A percentile compares a stretch with the other conserved stretches of the same genome.
These are phyloP conservation scores for Arctocebus calabarensis DNA, from an alignment of 2,797 vertebrate genomes.

Conservation along the genomic window DNA sequence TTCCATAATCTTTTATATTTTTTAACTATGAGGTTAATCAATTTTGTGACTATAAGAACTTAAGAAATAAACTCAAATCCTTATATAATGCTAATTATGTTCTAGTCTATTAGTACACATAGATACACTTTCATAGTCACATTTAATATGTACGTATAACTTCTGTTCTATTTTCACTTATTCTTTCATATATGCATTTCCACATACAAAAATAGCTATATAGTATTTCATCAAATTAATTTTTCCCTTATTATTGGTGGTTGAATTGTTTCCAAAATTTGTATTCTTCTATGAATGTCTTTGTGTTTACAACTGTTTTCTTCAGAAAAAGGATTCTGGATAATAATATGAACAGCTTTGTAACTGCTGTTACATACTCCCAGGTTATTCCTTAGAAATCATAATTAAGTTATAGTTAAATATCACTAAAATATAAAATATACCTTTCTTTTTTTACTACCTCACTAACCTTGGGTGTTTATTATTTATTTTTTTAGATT, in stretches of 20 bases:
- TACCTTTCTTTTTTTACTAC: constrained; percentile 10
- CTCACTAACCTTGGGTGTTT: background rate
- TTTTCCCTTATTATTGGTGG: background rate
- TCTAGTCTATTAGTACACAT: constrained; percentile 24
- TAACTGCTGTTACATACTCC: background rate
- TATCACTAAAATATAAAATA: constrained; percentile 13
- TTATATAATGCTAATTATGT: constrained; percentile 37
- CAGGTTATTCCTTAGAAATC: constrained; percentile 20
- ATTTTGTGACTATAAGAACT: constrained; percentile 34
- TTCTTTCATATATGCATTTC: constrained; percentile 40
- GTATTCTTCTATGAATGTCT: constrained; percentile 6
- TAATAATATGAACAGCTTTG: background rate
- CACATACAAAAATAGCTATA: constrained; percentile 5
- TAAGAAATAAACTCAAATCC: constrained; percentile 23
- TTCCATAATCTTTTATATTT: background rate
- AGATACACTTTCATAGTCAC: background rate
- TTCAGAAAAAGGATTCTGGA: constrained; percentile 42
- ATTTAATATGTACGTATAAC: background rate
- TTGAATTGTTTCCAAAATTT: constrained; percentile 34
- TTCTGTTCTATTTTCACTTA: constrained; percentile 21
- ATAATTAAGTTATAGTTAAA: constrained; percentile 14
- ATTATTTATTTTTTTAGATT: constrained; percentile 33
- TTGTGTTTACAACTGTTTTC: background rate
- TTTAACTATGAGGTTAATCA: constrained; percentile 4
- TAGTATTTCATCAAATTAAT: constrained; percentile 46